phyloP scores from a whole-genome alignment of 2,888 invertebrate genomes.

The Microplitis deprimator region DNA sequence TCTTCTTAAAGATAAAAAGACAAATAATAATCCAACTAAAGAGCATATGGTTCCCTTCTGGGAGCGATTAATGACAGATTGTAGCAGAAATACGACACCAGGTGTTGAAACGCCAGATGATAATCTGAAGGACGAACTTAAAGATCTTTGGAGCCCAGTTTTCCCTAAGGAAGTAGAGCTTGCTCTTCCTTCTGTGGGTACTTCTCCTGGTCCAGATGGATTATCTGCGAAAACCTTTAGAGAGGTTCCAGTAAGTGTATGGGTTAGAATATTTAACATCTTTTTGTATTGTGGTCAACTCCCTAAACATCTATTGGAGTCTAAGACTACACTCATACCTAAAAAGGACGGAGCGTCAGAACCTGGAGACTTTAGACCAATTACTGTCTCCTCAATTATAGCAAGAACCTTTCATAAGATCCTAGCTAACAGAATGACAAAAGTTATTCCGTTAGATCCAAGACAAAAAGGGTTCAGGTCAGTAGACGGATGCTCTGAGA shows the following conservation, averaged over 20 bases:
- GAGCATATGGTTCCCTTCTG: background rate
- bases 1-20: background rate
- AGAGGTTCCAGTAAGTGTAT: constrained; percentile 24
- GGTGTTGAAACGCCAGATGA: background rate
- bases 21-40: background rate
- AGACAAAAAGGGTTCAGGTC: constrained; percentile 49
- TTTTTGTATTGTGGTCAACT: constrained; percentile 40
- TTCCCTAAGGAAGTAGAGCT: background rate
- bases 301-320: constrained; percentile 38
- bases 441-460: constrained; percentile 22
- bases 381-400: constrained; percentile 44
- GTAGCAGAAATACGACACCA: background rate
- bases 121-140: background rate
- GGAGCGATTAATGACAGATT: background rate
- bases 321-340: constrained; percentile 45
- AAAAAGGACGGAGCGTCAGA: constrained; percentile 41
- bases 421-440: constrained; percentile 34
- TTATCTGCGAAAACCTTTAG: constrained; percentile 32
- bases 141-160: background rate
- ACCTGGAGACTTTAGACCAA: constrained; percentile 47
- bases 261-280: constrained; percentile 40
- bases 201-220: constrained; percentile 41
- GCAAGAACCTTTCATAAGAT: constrained; percentile 46
- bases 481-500: constrained; percentile 47
- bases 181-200: background rate